Base-by-base conservation (phyloP, 2,888 invertebrate genomes). In the Machimus atricapillus region DNA sequence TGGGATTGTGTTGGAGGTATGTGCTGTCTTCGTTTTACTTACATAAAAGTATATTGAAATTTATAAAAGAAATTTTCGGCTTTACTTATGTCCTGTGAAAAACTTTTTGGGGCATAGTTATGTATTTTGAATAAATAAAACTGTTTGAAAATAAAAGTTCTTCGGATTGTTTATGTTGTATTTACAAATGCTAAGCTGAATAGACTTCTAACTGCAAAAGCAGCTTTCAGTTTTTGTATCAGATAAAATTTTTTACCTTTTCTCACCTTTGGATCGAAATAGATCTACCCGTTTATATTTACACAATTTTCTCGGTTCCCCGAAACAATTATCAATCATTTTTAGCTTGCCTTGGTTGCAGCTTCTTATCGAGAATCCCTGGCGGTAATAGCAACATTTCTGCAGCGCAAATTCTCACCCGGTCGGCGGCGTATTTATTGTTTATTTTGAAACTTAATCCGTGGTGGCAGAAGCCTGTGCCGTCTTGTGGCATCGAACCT, bases 371-470 rank as follows among this genome's bases (percentile, higher is more conserved):
- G 78, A 19, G 43, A 40, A 78, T 23, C 78, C 37, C 76, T 19
- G 23, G 43, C 19, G 9, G 43, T 78, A 78, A 78, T 78, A 14
- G 46, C 46, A 76, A 19, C 34, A 76, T 31, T 76, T 34, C 37
- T 76, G 34, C 37, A 37, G 14, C 16, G 79, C 46, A 27, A 79
- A 31, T 46, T 79, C 43, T 23, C 79, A 79, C 16, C 23, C 58
- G 34, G 27, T 1, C 56, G 82, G 16, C 37, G 66, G 76, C 5
- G 34, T 16, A 56, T 82, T 82, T 16, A 56, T 82, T 82, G 82
- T 82, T 58, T 82, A 66, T 82, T 82, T 82, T 82, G 82, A 82
- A 82, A 82, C 58, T 37, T 34, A 52, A 82, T 82, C 31, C 82
- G 34, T 27, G 37, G 9, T 2, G 37, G 56, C 34, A 58, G 52